Percentiles rank a stretch among this genome's conserved stretches.
phyloP scores from a whole-genome alignment of 2,888 invertebrate species.

The Iselma pallidipennis region DNA sequence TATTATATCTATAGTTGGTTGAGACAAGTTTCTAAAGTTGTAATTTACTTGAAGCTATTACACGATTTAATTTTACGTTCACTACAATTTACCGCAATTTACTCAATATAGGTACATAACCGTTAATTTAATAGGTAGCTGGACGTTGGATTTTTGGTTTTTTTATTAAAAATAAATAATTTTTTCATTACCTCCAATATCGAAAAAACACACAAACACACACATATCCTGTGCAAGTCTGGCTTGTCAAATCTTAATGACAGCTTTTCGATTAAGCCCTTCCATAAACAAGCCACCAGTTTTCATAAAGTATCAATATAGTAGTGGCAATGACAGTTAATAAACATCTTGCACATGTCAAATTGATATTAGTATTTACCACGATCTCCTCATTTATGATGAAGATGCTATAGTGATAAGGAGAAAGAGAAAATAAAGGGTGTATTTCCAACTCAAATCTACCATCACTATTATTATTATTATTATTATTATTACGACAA shows the following conservation, averaged over 20 bases:
- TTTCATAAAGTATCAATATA: constrained; percentile 15
- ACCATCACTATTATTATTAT: too few relatives aligned
- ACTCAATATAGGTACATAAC: background rate
- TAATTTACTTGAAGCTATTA: constrained; percentile 21
- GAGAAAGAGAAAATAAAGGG: background rate
- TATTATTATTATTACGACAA: too few relatives aligned
- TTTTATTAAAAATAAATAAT: too few relatives aligned
- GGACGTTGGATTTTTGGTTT: too few relatives aligned
- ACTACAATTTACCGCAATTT: constrained; percentile 20
- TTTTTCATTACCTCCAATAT: too few relatives aligned
- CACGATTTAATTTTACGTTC: constrained; percentile 18
- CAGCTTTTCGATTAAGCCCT: constrained; percentile 19
- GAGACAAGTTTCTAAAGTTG: constrained; percentile 4
- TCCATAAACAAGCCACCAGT: constrained; percentile 19
- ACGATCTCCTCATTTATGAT: background rate
- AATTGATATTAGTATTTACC: background rate
- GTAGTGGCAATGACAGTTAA: constrained; percentile 20
- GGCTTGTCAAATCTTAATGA: constrained; percentile 13
- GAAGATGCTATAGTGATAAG: too few relatives aligned
- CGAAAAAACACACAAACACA: too few relatives aligned
- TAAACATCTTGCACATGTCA: constrained; percentile 16
- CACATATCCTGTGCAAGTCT: too few relatives aligned
- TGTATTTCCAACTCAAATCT: background rate
- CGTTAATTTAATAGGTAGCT: background rate
- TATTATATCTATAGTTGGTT: background rate